Percentiles rank a stretch among this genome's conserved stretches.
phyloP scores from a whole-genome alignment of 1,140 invertebrate species.

The Drosophila pseudoananassae region DNA sequence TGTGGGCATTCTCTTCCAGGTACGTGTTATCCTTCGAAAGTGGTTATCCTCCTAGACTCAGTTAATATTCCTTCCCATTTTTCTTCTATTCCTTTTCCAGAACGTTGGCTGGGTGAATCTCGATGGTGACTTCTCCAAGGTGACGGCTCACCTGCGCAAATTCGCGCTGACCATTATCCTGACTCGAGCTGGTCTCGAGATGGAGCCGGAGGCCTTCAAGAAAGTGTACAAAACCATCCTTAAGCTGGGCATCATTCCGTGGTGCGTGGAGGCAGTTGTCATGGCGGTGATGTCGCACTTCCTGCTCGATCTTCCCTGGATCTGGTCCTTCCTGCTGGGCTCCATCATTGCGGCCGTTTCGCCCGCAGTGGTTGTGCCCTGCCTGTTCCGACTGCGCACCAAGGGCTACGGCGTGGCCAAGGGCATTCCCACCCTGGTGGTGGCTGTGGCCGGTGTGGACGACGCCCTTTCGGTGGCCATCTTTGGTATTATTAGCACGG shows the following conservation, averaged over 20 bases:
- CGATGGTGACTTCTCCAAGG: constrained; percentile 86
- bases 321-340: constrained; percentile 94
- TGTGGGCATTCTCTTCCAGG: constrained; percentile 90
- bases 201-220: constrained; percentile 93
- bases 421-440: constrained; percentile 97
- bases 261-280: constrained; percentile 91
- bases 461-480: constrained; percentile 95
- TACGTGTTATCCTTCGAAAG: constrained; percentile 16
- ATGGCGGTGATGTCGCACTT: constrained; percentile 89
- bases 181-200: constrained; percentile 95
- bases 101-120: constrained; percentile 91
- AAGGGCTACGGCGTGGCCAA: constrained; percentile 96
- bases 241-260: constrained; percentile 93
- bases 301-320: constrained; percentile 93
- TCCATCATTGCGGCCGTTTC: constrained; percentile 96
- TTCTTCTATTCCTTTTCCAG: constrained; percentile 44
- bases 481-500: constrained; percentile 93
- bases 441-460: constrained; percentile 92
- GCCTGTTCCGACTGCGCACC: constrained; percentile 91
- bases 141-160: constrained; percentile 90
- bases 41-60: too few relatives aligned
- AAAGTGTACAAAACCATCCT: constrained; percentile 91
- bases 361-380: constrained; percentile 97
- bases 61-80: background rate
- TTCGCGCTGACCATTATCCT: constrained; percentile 96